Evolutionary conservation across 2,888 invertebrate genomes (phyloP).

Genomic region (Lagria hirta): DNA sequence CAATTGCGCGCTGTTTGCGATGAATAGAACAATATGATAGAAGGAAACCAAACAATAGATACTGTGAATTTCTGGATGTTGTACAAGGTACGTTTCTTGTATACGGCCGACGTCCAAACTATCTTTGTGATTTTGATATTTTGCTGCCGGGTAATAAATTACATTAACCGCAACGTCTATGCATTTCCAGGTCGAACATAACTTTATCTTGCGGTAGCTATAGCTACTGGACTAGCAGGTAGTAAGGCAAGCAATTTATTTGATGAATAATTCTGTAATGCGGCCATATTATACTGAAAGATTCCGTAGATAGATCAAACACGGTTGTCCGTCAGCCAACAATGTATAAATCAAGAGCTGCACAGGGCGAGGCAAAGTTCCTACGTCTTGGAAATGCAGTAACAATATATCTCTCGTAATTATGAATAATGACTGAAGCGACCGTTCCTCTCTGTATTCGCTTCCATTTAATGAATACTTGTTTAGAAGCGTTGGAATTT

Average conservation of each 20-base stretch:
- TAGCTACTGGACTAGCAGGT: conserved; percentile 9
- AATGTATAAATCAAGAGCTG: conserved; percentile 15
- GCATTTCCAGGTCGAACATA: conserved; percentile 12
- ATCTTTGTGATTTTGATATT: too few species aligned
- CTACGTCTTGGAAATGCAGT: conserved; percentile 22
- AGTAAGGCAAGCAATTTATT: conserved; percentile 13
- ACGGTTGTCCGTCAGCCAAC: conserved; percentile 8
- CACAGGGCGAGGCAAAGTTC: conserved; percentile 6
- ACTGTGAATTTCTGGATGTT: too few species aligned
- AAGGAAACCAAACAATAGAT: too few species aligned
- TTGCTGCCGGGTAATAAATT: conserved; percentile 18
- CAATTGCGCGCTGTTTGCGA: too few species aligned
- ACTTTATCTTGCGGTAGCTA: conserved; percentile 13
- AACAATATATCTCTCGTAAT: conserved; percentile 28
- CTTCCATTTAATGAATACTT: conserved; percentile 27
- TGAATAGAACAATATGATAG: too few species aligned
- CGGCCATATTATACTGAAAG: conserved; percentile 9
- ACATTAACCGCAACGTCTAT: conserved; percentile 10
- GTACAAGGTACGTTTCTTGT: too few species aligned
- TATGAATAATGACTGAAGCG: conserved; percentile 27
- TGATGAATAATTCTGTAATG: conserved; percentile 13
- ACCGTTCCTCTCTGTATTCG: conserved; percentile 26
- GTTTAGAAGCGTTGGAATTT: conserved; percentile 21
- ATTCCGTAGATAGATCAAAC: conserved; percentile 2
- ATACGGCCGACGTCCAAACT: too few species aligned